Base-by-base conservation (phyloP, 2,113 vertebrate species). In the Carassius gibelio region DNA sequence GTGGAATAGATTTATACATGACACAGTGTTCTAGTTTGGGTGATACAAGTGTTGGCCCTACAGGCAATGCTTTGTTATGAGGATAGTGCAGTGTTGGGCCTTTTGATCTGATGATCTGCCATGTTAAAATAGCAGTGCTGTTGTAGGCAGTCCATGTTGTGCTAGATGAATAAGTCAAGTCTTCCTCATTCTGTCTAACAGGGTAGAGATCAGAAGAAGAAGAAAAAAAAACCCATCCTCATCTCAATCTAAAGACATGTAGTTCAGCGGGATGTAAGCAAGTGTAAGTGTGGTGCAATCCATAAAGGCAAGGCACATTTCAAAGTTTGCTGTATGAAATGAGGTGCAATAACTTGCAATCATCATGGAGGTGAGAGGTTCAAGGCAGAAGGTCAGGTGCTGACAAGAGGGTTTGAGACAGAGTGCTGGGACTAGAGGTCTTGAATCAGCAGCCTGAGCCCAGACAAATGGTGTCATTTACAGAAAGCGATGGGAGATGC, bases 401-500 rank as follows among this genome's bases (percentile, higher is more conserved):
- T 87, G 86, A 83, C 72, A 61, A 64, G 62, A 48, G 69, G 61
- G 17, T 59, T 69, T 81, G 68, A 85, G 76, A 64, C 17, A 5
- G 45, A 81, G 34, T 8, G 71, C 59, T 71, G 62, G 36, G 38
- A 76, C 34, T 75, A 26, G 76, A 79, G 52, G 38, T 85, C 66
- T 79, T 64, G 62, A 57, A 78, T 85, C 87, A 87, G 87, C 68
- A 85, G 72, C 75, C 81, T 64, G 36, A 75, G 38, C 68, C n/a
- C 8, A 84, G 87, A 89, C 38, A 23, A 83, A 90, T 88, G 85
- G 64, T 75, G 85, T 90, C 84, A 90, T 85, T 90, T 88, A 85
- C 55, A 42, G 42, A 62, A 42, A 17, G 45, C 66, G 72, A 88
- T 74, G 36, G 84, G 72, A 80, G 62, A 61, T 68, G 81, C 57